phyloP scores from a whole-genome alignment of 2,888 invertebrate species.

The Torymus auratus region DNA sequence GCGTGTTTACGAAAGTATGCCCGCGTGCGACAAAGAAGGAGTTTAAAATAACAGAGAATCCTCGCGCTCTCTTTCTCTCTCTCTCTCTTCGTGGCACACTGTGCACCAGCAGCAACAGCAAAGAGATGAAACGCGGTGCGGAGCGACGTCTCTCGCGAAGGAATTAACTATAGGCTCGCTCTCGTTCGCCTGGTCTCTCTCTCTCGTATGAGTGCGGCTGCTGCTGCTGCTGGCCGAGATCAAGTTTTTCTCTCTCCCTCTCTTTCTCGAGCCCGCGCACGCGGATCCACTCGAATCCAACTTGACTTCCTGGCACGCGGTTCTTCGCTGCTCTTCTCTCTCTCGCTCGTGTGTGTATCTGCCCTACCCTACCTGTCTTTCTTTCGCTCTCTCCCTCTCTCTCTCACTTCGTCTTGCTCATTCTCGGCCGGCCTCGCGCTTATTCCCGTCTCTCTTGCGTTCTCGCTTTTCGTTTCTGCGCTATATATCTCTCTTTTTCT shows the following conservation, averaged over 20 bases:
- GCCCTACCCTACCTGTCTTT: constrained; percentile 22
- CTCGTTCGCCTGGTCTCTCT: constrained; percentile 19
- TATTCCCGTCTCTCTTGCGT: constrained; percentile 7
- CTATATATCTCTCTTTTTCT: constrained; percentile 9
- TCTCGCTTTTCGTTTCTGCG: neutral
- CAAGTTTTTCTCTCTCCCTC: constrained; percentile 75
- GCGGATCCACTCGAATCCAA: constrained; percentile 68
- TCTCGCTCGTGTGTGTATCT: neutral
- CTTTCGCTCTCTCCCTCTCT: constrained; percentile 48
- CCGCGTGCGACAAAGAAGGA: constrained; percentile 53
- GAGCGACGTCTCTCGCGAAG: constrained; percentile 49
- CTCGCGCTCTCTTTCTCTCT: constrained; percentile 4
- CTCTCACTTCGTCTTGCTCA: constrained; percentile 46
- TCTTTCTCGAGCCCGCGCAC: constrained; percentile 67
- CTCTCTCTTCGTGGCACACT: too few relatives aligned
- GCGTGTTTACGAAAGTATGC: constrained; percentile 34
- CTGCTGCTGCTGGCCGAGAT: constrained; percentile 67
- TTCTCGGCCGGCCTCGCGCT: neutral
- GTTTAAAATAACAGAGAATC: constrained; percentile 62
- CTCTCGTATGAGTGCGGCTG: constrained; percentile 64
- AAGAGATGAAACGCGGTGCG: neutral
- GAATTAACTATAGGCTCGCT: constrained; percentile 61
- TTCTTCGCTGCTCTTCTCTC: constrained; percentile 60
- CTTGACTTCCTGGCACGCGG: constrained; percentile 75
- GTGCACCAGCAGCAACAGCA: neutral